phyloP scores from a whole-genome alignment of 1,140 invertebrate species.

The Caenorhabditis remanei region DNA sequence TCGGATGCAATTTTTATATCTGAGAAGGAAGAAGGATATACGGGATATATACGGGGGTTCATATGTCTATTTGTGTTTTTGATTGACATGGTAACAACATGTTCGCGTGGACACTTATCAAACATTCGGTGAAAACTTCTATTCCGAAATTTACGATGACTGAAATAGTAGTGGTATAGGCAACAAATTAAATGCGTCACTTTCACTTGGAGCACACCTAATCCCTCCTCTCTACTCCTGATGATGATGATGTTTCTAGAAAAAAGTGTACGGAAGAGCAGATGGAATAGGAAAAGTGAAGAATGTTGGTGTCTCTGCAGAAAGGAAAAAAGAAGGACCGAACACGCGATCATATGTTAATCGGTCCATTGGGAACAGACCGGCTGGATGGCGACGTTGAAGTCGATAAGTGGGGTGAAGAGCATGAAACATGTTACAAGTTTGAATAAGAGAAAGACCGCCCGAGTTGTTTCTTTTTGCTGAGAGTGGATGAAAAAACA shows the following conservation, averaged over 20 bases:
- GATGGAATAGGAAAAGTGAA: neutral
- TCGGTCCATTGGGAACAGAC: conserved; percentile 5
- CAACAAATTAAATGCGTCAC: conserved; percentile 10
- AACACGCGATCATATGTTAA: conserved; percentile 38
- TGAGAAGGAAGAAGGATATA: neutral
- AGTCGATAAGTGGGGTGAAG: conserved; percentile 19
- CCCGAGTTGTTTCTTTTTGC: neutral
- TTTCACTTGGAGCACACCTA: neutral
- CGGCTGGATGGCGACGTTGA: neutral
- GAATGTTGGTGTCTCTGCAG: neutral
- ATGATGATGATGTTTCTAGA: conserved; percentile 20
- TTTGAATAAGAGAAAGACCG: neutral
- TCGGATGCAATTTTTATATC: neutral
- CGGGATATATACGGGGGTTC: neutral
- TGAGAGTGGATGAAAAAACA: conserved; percentile 19
- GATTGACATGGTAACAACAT: conserved; percentile 44
- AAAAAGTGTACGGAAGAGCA: neutral
- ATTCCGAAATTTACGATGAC: neutral
- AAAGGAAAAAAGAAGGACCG: neutral
- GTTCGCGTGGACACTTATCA: neutral
- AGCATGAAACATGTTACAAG: neutral
- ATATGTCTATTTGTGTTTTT: conserved; percentile 2
- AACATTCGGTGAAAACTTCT: neutral
- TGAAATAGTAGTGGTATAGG: neutral
- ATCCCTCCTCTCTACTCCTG: neutral